A percentile compares a stretch with the other conserved stretches of the same genome.
phyloP scores from a whole-genome alignment of 1,140 invertebrate species.

The Vanessa atalanta region DNA sequence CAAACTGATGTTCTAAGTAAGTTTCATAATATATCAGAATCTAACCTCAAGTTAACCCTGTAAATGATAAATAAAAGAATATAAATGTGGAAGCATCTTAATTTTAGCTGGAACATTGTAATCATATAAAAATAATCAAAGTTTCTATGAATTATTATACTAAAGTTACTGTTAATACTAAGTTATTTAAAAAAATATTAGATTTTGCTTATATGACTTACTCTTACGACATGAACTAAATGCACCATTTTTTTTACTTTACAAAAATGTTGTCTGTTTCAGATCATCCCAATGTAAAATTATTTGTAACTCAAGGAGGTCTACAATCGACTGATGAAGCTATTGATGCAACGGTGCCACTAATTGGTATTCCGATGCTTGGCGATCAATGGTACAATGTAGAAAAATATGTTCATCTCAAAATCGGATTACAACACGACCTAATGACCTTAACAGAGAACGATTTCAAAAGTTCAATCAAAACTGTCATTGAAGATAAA shows the following conservation, averaged over 20 bases:
- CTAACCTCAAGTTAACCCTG: neutral
- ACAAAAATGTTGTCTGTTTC: neutral
- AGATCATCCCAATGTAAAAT: slow-evolving; percentile 26
- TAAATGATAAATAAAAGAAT: no score
- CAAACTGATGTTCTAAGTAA: slow-evolving; percentile 26
- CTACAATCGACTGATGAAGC: slow-evolving; percentile 24
- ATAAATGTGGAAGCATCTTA: no score
- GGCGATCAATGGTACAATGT: slow-evolving; percentile 26
- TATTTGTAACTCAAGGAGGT: slow-evolving; percentile 26
- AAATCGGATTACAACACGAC: slow-evolving; percentile 20
- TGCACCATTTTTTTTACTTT: neutral
- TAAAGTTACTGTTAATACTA: no score
- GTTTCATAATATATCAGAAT: neutral
- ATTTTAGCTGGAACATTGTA: no score
- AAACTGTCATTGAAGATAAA: slow-evolving; percentile 15
- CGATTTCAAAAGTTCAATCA: slow-evolving; percentile 12
- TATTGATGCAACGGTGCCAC: slow-evolving; percentile 15
- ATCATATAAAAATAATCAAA: no score
- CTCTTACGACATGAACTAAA: neutral
- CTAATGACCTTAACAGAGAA: slow-evolving; percentile 9
- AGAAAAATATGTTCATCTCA: slow-evolving; percentile 21
- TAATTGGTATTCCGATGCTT: slow-evolving; percentile 24
- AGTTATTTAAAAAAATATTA: no score
- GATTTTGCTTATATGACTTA: no score
- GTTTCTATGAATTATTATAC: no score